Evolutionary conservation across 2,888 invertebrate genomes (phyloP).

Genomic region (Clepsis dumicolana): DNA sequence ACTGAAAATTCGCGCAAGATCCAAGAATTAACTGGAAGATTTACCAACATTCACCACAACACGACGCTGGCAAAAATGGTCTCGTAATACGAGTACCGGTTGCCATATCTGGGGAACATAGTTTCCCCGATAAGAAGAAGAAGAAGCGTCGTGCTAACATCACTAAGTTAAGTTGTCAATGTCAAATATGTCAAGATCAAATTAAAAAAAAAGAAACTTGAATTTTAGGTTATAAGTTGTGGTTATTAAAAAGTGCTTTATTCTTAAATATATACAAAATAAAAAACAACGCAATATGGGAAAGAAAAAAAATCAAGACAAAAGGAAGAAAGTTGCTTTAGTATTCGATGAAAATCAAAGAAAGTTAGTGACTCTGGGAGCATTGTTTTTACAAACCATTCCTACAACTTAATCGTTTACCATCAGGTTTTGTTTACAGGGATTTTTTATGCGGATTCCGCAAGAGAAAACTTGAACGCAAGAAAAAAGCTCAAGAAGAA

Average conservation of each 20-base stretch:
- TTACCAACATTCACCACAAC: too few species aligned
- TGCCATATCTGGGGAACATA: too few species aligned
- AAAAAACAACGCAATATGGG: slow-evolving; percentile 59
- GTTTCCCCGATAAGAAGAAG: too few species aligned
- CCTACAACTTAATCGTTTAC: slow-evolving; percentile 3
- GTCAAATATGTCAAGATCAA: neutral
- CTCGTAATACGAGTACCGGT: too few species aligned
- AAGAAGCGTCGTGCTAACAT: too few species aligned
- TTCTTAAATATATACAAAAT: neutral
- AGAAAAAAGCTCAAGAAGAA: slow-evolving; percentile 91
- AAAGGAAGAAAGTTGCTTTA: slow-evolving; percentile 71
- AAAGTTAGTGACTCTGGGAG: slow-evolving; percentile 63
- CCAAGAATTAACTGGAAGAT: too few species aligned
- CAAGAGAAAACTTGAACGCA: slow-evolving; percentile 92
- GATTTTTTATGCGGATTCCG: slow-evolving; percentile 93
- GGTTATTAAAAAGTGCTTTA: neutral
- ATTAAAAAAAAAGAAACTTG: neutral
- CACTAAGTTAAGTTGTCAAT: too few species aligned
- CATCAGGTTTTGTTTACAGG: slow-evolving; percentile 75
- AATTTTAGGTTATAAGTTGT: neutral
- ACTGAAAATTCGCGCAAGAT: too few species aligned
- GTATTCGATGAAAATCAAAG: slow-evolving; percentile 79
- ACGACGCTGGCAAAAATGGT: too few species aligned
- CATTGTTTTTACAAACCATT: neutral
- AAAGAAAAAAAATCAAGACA: slow-evolving; percentile 67